Evolutionary conservation across 2,113 vertebrate species (phyloP).

Genomic region (Dolichallabes microphthalmus): DNA sequence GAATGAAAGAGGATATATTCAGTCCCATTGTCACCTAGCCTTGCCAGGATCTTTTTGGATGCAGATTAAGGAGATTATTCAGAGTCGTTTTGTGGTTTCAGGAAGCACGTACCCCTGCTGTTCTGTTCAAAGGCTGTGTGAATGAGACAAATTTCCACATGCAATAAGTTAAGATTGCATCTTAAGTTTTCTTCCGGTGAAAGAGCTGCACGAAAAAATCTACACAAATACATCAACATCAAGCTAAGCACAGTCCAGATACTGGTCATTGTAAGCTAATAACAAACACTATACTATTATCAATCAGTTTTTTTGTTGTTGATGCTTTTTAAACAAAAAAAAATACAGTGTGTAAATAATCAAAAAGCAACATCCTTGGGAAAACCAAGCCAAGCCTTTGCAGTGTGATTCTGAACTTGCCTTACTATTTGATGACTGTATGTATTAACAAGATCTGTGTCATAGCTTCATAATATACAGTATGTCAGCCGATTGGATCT

Average conservation of each 20-base stretch:
- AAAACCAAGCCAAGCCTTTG: background rate
- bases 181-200: background rate
- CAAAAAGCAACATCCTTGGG: background rate
- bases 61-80: constrained; percentile 38
- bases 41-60: constrained; percentile 37
- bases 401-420: background rate
- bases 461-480: background rate
- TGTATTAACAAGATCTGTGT: background rate
- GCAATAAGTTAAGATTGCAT: constrained; percentile 12
- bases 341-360: background rate
- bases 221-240: background rate
- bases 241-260: background rate
- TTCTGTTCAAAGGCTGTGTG: constrained; percentile 19
- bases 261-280: background rate
- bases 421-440: background rate
- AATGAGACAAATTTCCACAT: constrained; percentile 17
- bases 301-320: too few relatives aligned
- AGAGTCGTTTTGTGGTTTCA: background rate
- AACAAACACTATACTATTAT: background rate
- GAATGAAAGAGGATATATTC: constrained; percentile 6
- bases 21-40: constrained; percentile 13
- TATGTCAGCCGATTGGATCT: background rate
- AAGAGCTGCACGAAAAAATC: background rate
- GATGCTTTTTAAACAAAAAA: too few relatives aligned
- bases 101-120: constrained; percentile 11